Evolutionary conservation across 2,113 vertebrate genomes (phyloP).

Genomic region (Pteruthius melanotis): DNA sequence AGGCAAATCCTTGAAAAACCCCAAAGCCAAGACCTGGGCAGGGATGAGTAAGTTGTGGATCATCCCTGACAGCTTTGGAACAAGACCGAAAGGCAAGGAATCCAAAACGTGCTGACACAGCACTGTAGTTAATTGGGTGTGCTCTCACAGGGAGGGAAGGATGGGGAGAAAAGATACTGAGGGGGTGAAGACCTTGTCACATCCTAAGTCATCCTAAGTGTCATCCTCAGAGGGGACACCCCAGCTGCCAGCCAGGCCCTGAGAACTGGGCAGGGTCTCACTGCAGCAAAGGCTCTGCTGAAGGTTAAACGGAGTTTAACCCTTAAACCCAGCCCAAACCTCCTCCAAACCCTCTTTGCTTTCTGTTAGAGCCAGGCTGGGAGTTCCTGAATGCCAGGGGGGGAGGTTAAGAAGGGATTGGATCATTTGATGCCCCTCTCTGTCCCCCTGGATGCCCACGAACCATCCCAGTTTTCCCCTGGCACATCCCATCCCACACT

Average conservation of each 20-base stretch:
- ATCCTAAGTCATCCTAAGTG: background rate
- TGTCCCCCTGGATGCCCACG: no score
- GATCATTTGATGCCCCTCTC: background rate
- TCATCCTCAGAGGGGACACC: background rate
- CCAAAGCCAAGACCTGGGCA: background rate
- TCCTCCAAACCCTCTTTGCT: background rate
- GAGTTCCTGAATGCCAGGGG: rapidly evolving
- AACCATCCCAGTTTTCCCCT: background rate
- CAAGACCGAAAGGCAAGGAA: background rate
- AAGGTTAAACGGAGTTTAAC: background rate
- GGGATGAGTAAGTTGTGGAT: background rate
- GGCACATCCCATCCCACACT: rapidly evolving
- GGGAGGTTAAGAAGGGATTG: background rate
- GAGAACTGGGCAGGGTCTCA: background rate
- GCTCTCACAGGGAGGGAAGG: background rate
- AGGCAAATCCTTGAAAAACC: background rate
- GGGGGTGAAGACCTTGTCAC: background rate
- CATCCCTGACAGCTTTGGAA: background rate
- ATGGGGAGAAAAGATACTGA: background rate
- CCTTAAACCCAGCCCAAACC: background rate
- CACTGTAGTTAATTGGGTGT: background rate
- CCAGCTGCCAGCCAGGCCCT: background rate
- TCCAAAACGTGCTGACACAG: background rate
- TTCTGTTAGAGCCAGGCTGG: background rate
- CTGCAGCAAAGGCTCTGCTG: background rate